Evolutionary conservation across 2,888 invertebrate species (phyloP), one percentile per base, ranked within the genome.

Genomic region (Ariolimax columbianus): DNA sequence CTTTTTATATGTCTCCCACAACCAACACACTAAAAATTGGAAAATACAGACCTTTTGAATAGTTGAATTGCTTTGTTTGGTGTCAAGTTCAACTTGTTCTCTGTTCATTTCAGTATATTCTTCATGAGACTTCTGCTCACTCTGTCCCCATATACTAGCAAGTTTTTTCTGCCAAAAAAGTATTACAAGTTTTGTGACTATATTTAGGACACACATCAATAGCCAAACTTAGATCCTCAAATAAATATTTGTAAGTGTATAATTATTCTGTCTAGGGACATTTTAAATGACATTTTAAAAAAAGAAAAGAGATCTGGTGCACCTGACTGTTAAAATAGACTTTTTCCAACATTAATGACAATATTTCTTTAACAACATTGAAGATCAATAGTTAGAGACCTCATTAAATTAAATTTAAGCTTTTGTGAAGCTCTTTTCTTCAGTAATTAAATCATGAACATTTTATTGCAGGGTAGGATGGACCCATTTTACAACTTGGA

Each of bases 91-190:
- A 3, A 19, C 19, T 4, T 70, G 23, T 70, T 33, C 23, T 11
- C 14, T 9, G 17, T 36, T 70, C 17, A 3, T 30, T 70, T 38
- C 38, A 36, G 4, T 19, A 43, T 26, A 14, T 43, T n/a, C 19
- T 30, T n/a, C 4, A 6, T 30, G 6, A 51, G 26, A n/a, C n/a
- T 40, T 43, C 14, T 47, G 30, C 23, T 68, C 80, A 23, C n/a
- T 68, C 11, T 40, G n/a, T 30, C 33, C 7, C 47, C 47, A 80
- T 26, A 43, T 30, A 68, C 68, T 70, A 23, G n/a, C 7, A 43
- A 66, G 47, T 43, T 47, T 80, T 19, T 68, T 43, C 68, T 80
- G 66, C 23, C 3, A 80, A 43, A 68, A 68, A 47, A n/a, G 30
- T 36, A 78, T 19, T 55, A 43, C 11, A 19, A 17, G 17, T 6